Conservation (phyloP, 2,797 vertebrate genomes). For the Helostoma temminkii region DNA sequence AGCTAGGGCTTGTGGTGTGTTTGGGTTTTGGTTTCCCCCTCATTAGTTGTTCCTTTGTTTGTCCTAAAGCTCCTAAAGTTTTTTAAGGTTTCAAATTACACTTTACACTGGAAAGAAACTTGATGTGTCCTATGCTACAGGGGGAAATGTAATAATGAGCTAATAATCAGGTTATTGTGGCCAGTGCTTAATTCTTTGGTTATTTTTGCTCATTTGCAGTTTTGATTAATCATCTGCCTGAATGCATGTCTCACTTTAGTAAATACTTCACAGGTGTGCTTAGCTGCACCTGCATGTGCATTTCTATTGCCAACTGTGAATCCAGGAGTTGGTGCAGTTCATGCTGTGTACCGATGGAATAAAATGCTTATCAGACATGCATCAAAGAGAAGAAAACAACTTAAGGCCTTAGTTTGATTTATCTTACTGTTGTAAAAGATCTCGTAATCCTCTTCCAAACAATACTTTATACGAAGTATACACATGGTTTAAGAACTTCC, state of each 20-base stretch:
- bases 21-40: neutral
- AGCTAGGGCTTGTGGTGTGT: too few relatives aligned
- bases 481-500: neutral
- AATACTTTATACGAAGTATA: neutral
- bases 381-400: neutral
- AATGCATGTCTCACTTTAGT: slow-evolving; percentile 30
- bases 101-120: neutral
- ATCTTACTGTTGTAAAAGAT: slow-evolving; percentile 2
- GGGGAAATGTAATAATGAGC: neutral
- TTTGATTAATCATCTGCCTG: slow-evolving; percentile 32
- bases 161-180: slow-evolving; percentile 14
- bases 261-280: slow-evolving; percentile 31
- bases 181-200: neutral
- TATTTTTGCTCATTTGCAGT: slow-evolving; percentile 17
- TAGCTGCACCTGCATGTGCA: slow-evolving; percentile 46
- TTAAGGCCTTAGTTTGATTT: neutral
- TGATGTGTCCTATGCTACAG: neutral
- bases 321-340: neutral
- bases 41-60: neutral
- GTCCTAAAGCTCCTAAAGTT: neutral
- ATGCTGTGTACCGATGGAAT: neutral
- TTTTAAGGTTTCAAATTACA: slow-evolving; percentile 1
- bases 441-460: neutral
- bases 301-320: neutral
- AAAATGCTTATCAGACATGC: neutral